Evolutionary conservation across 1,140 invertebrate species (phyloP).

Genomic region (Coptotermes formosanus): DNA sequence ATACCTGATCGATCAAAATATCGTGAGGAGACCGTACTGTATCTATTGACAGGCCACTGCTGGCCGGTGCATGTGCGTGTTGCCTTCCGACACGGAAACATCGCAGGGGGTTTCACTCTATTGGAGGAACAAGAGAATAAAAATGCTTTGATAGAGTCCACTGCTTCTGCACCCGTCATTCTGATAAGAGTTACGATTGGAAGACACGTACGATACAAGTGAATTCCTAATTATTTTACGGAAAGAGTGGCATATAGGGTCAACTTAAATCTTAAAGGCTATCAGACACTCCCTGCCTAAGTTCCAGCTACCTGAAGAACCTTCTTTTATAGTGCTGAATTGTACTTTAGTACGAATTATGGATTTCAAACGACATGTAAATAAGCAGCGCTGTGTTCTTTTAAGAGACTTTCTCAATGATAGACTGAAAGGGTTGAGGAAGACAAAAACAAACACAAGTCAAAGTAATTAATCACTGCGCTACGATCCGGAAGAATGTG

Average conservation of each 20-base stretch:
- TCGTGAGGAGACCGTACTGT: background rate
- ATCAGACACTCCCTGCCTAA: too few relatives aligned
- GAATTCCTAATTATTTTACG: background rate
- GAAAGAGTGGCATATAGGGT: background rate
- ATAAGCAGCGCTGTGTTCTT: too few relatives aligned
- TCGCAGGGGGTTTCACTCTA: background rate
- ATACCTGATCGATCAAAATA: background rate
- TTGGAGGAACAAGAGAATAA: background rate
- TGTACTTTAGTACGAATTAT: too few relatives aligned
- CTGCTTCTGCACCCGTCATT: background rate
- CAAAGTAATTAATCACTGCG: too few relatives aligned
- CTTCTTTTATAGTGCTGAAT: too few relatives aligned
- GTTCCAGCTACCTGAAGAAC: too few relatives aligned
- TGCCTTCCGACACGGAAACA: background rate
- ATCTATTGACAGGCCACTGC: background rate
- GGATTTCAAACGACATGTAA: too few relatives aligned
- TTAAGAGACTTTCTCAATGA: too few relatives aligned
- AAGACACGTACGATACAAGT: constrained; percentile 7
- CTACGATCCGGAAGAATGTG: too few relatives aligned
- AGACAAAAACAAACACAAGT: too few relatives aligned
- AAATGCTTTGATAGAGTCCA: background rate
- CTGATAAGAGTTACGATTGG: background rate
- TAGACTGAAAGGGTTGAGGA: too few relatives aligned
- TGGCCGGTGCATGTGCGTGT: background rate
- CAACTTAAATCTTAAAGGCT: too few relatives aligned